These are phyloP conservation scores for Lasioglossum vierecki DNA, from an alignment of 2,888 invertebrate species.

Conservation along the genomic window DNA sequence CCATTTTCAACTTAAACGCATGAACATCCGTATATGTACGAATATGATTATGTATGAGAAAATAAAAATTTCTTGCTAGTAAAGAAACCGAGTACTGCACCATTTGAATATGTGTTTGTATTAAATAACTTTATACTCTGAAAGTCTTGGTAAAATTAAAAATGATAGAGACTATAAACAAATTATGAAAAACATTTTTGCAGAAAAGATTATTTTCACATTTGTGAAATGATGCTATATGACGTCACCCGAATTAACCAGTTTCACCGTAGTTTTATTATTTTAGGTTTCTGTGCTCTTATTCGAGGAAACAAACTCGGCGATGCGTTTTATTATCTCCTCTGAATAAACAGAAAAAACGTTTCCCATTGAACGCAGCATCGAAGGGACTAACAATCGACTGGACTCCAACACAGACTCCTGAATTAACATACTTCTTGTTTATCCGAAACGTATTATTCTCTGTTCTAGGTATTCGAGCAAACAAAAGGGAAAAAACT, in stretches of 20 bases:
- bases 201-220: not conserved
- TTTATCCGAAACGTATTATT: conserved; percentile 21
- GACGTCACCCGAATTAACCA: not conserved
- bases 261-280: not conserved
- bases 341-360: conserved; percentile 36
- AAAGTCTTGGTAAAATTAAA: not conserved
- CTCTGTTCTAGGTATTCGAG: not conserved
- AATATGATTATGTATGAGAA: not conserved
- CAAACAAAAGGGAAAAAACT: not conserved
- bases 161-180: not conserved
- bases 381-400: conserved; percentile 31
- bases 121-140: not conserved
- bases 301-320: conserved; percentile 30
- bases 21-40: not conserved
- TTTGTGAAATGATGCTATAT: not conserved
- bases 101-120: not conserved
- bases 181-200: not conserved
- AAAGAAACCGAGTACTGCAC: not conserved
- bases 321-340: conserved; percentile 25
- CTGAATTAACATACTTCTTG: conserved; percentile 27
- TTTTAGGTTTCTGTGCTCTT: conserved; percentile 10
- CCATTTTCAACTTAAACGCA: no score
- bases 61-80: not conserved
- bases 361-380: conserved; percentile 30
- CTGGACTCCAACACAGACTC: not conserved